Evolutionary conservation across 1,140 invertebrate genomes (phyloP).

Genomic region (Aphis craccivora): DNA sequence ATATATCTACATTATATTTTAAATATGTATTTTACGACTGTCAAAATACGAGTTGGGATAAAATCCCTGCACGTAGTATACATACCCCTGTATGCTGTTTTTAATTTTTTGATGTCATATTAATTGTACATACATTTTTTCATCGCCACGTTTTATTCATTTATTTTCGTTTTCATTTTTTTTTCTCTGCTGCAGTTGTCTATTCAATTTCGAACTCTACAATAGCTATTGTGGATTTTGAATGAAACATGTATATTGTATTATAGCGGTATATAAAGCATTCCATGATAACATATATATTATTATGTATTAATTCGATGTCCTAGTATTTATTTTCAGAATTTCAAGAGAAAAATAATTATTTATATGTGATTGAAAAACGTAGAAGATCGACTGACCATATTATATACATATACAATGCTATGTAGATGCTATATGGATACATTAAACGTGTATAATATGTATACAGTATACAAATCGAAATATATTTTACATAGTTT

Average conservation of each 20-base stretch:
- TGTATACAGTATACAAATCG: neutral
- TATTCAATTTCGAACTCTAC: neutral
- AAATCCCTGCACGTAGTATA: no score
- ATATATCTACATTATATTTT: no score
- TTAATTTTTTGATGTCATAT: neutral
- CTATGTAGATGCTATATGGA: neutral
- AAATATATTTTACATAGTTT: neutral
- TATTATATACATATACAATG: neutral
- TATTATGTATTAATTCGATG: conserved; percentile 23
- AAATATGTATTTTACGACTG: no score
- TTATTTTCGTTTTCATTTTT: neutral
- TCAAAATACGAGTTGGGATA: no score
- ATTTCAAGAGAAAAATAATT: neutral
- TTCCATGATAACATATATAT: neutral
- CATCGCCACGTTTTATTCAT: neutral
- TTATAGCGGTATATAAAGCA: conserved; percentile 33
- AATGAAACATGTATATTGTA: conserved; percentile 16
- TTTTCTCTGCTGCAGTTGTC: neutral
- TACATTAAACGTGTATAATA: neutral
- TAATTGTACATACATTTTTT: neutral
- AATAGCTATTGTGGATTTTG: conserved; percentile 38
- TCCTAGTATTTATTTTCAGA: neutral
- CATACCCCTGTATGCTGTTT: neutral
- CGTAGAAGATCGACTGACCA: neutral
- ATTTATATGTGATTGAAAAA: neutral